Evolutionary conservation across 2,113 vertebrate species (phyloP).

Genomic region (Oncorhynchus gorbuscha): DNA sequence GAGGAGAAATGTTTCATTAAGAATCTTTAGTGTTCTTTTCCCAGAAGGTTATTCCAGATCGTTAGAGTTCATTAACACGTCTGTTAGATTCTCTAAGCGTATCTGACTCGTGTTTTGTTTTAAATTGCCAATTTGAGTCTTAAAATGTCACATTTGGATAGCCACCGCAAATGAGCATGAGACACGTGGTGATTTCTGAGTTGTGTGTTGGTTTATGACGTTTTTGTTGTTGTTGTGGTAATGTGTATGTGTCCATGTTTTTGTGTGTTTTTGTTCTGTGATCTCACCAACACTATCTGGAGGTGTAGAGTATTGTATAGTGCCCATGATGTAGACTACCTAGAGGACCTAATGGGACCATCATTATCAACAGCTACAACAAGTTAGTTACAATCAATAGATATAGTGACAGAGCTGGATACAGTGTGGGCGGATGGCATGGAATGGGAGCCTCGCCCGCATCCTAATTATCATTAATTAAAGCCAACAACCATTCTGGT

Average conservation of each 20-base stretch:
- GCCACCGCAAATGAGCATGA: constrained; percentile 53
- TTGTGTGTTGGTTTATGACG: background rate
- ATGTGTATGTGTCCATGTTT: background rate
- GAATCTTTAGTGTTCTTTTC: background rate
- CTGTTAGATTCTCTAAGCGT: background rate
- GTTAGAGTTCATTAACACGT: background rate
- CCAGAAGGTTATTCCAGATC: background rate
- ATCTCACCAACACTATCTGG: background rate
- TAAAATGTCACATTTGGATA: constrained; percentile 36
- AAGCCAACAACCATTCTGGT: constrained; percentile 28
- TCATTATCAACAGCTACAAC: constrained; percentile 23
- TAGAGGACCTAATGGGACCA: constrained; percentile 9
- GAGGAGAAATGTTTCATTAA: background rate
- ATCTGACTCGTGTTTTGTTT: background rate
- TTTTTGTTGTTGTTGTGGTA: constrained; percentile 1
- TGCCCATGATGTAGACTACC: too few relatives aligned
- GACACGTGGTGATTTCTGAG: background rate
- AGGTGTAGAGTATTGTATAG: too few relatives aligned
- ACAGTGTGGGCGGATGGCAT: constrained; percentile 55
- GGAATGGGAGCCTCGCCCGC: constrained; percentile 32
- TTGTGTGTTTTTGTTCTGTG: too few relatives aligned
- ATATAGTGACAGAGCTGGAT: constrained; percentile 14
- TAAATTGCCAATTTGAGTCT: constrained; percentile 25
- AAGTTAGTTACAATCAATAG: constrained; percentile 59
- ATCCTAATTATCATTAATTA: constrained; percentile 67